phyloP scores from a whole-genome alignment of 2,113 vertebrate species.

The Lophochroa leadbeateri region DNA sequence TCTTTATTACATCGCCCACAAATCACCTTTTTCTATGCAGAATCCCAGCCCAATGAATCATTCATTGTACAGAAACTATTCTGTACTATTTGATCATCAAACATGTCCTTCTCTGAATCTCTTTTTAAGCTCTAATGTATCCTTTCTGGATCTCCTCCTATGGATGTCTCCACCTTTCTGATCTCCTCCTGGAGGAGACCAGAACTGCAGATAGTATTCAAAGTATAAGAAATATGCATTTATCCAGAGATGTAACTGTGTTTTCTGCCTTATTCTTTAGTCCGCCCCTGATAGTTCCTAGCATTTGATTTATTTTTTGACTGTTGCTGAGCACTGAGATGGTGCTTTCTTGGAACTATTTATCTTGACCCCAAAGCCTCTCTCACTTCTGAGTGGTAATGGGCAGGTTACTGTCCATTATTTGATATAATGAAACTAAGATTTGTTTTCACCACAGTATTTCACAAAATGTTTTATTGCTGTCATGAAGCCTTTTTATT shows the following conservation, averaged over 20 bases:
- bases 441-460: neutral
- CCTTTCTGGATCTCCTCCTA: neutral
- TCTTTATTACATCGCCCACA: neutral
- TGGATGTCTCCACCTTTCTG: neutral
- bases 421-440: conserved; percentile 15
- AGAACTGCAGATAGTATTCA: neutral
- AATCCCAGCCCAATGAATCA: neutral
- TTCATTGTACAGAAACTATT: neutral
- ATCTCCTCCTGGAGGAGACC: neutral
- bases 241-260: neutral
- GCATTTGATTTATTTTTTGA: neutral
- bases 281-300: neutral
- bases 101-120: neutral
- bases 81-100: neutral
- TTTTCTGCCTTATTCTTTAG: neutral
- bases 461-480: neutral
- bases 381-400: neutral
- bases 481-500: neutral
- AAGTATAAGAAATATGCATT: neutral
- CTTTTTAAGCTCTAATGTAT: neutral
- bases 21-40: neutral
- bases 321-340: neutral
- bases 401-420: neutral
- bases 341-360: conserved; percentile 9
- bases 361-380: neutral